Conservation (phyloP, 1,140 invertebrate species). For the Drosophila arawakana region DNA sequence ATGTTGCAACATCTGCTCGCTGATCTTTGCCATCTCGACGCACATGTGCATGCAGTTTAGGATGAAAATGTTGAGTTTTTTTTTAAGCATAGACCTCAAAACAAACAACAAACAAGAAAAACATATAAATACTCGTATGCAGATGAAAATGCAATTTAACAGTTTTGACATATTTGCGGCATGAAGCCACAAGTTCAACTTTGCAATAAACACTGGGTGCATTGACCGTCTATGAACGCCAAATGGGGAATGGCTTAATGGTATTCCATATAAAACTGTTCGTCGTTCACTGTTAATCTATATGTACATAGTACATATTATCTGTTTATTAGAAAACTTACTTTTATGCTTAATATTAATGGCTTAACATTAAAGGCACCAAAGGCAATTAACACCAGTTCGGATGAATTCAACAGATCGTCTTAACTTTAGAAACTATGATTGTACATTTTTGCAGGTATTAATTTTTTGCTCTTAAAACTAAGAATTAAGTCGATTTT, state of each 20-base stretch:
- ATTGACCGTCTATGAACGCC: conserved; percentile 49
- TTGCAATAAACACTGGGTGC: conserved; percentile 24
- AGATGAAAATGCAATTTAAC: conserved; percentile 44
- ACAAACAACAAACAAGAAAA: conserved; percentile 34
- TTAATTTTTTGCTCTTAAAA: neutral
- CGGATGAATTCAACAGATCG: conserved; percentile 4
- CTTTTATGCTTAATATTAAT: neutral
- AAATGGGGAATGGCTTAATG: neutral
- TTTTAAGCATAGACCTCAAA: conserved; percentile 64
- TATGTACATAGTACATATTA: conserved; percentile 30
- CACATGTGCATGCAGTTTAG: conserved; percentile 58
- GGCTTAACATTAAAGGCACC: conserved; percentile 1
- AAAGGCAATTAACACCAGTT: neutral
- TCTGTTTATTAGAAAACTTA: conserved; percentile 16
- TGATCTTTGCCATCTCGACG: conserved; percentile 59
- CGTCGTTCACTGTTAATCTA: neutral
- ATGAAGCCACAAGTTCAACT: conserved; percentile 20
- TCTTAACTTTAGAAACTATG: conserved; percentile 9
- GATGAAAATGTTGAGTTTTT: conserved; percentile 51
- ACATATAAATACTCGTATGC: conserved; percentile 26
- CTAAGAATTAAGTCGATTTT: neutral
- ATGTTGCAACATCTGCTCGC: conserved; percentile 63
- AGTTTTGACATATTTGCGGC: conserved; percentile 61
- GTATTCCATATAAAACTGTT: neutral
- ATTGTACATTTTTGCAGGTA: conserved; percentile 27